Base-by-base conservation (phyloP, 2,113 vertebrate genomes). In the Cariama cristata region DNA sequence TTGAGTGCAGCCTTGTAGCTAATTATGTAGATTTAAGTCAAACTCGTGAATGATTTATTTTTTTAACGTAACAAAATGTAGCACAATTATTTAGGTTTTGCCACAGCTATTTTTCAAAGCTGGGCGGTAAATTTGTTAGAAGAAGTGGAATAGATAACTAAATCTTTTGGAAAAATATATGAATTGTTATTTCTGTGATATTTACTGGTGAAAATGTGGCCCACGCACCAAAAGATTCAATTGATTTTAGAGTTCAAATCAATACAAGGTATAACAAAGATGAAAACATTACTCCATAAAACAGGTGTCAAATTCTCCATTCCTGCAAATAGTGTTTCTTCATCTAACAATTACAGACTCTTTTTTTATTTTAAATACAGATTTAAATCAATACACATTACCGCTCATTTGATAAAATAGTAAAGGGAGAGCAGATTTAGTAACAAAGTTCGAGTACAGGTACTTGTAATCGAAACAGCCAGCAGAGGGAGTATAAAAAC, bases 401-500 rank as follows among this genome's bases (percentile, higher is more conserved):
- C 27, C 44, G 28, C 40, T 83, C 52, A 42, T 50, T 90, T 81
- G 28, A 80, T 30, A 69, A 74, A 88, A 58, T 8, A 63, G 14
- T n/a, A 80, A 74, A 59, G n/a, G 16, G 84, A 94, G 30, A 83
- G 35, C 45, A 79, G 56, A 69, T 56, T 56, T 52, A 87, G 28
- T 20, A 91, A 79, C 9, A 63, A 30, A 44, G 42, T n/a, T 71
- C 1, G 0, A 88, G 38, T 35, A 79, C 45, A 94, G 77, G 83
- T 89, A 95, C 75, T 67, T 81, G 71, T 63, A 86, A 79, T 30
- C 84, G 49, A 94, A 96, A 76, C 76, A 92, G 68, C 97, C 97
- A 97, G 95, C 94, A 98, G 97, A 96, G 97, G 97, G 96, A 97
- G 96, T 74, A 94, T 71, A 97, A 93, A 96, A 97, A 86, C 73